phyloP scores from a whole-genome alignment of 2,113 vertebrate genomes.

The Numida meleagris region DNA sequence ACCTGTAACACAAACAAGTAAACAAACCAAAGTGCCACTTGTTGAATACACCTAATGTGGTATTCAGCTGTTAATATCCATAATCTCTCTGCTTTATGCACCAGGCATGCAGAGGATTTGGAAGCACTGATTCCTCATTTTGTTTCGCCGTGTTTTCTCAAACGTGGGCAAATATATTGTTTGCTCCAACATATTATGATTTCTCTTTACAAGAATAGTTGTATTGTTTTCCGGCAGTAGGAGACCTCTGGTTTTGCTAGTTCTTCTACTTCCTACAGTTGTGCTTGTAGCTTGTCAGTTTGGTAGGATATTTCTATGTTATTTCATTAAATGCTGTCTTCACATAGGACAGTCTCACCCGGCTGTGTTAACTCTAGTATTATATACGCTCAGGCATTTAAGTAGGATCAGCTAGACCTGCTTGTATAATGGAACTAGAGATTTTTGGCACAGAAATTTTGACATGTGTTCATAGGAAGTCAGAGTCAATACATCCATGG shows the following conservation, averaged over 20 bases:
- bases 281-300: slow-evolving; percentile 3
- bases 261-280: slow-evolving; percentile 16
- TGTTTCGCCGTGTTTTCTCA: background rate
- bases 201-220: background rate
- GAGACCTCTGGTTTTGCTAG: background rate
- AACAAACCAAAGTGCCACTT: background rate
- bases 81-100: background rate
- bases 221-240: background rate
- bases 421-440: background rate
- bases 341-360: background rate
- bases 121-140: background rate
- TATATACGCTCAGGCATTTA: background rate
- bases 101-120: background rate
- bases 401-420: background rate
- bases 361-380: background rate
- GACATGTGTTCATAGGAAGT: background rate
- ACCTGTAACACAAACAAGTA: background rate
- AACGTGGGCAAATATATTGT: background rate
- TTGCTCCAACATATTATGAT: background rate
- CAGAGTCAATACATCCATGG: background rate
- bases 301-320: slow-evolving; percentile 6
- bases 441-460: background rate
- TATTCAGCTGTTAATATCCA: background rate
- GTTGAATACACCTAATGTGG: background rate
- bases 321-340: background rate